phyloP scores from a whole-genome alignment of 2,888 invertebrate genomes.

The Choreutis nemorana region DNA sequence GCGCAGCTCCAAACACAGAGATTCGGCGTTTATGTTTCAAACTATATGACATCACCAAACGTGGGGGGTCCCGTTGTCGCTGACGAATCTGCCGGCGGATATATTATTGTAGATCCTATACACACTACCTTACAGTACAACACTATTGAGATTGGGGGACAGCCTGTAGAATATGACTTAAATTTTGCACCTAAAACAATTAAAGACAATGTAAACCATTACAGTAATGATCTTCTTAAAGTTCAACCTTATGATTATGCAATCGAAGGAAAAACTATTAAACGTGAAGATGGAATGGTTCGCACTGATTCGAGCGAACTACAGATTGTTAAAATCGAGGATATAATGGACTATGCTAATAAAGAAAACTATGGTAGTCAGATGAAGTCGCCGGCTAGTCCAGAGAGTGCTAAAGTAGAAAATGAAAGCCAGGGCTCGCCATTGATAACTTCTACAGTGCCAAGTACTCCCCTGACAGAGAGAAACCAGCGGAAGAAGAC shows the following conservation, averaged over 20 bases:
- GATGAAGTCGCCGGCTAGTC: constrained; percentile 59
- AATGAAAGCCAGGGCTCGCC: constrained; percentile 43
- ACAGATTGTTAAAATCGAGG: constrained; percentile 54
- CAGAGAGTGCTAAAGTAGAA: constrained; percentile 51
- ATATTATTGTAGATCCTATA: constrained; percentile 51
- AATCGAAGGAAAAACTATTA: constrained; percentile 49
- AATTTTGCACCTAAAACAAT: constrained; percentile 38
- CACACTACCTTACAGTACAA: constrained; percentile 42
- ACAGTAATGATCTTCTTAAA: constrained; percentile 38
- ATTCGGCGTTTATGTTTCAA: constrained; percentile 67
- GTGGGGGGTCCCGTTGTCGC: constrained; percentile 78
- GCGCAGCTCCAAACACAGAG: constrained; percentile 69
- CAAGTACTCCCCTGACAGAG: constrained; percentile 49
- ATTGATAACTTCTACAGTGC: constrained; percentile 43
- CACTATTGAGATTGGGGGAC: constrained; percentile 34
- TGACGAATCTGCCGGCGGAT: constrained; percentile 61
- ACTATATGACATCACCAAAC: constrained; percentile 70
- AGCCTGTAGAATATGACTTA: constrained; percentile 44
- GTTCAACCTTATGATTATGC: constrained; percentile 44
- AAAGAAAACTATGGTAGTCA: constrained; percentile 58
- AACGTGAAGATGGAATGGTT: constrained; percentile 35
- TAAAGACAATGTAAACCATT: constrained; percentile 43
- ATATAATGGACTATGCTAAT: constrained; percentile 60
- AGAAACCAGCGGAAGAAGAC: constrained; percentile 41
- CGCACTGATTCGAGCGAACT: constrained; percentile 37